Evolutionary conservation across 2,797 vertebrate species (phyloP), one percentile per base, ranked within the genome.

Genomic region (Rhabdomys pumilio): DNA sequence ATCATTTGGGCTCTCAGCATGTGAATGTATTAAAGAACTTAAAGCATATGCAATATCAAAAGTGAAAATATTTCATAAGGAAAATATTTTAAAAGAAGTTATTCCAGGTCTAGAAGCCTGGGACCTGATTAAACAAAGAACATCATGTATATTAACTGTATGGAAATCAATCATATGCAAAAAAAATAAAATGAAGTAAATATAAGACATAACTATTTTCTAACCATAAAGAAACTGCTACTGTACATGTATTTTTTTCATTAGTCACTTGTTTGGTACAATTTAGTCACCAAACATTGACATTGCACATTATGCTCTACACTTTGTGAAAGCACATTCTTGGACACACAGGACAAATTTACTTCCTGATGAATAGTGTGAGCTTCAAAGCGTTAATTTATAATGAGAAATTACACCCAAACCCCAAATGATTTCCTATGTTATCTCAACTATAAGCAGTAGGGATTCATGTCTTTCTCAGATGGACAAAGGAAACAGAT

Each of bases 81-180:
- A 96, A 89, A 77, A 6, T 41, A 26, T 17, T 81, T 59, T 59
- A 65, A 38, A 87, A 79, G 0, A 93, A 95, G n/a, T 80, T 63
- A 47, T 76, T n/a, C 50, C n/a, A 61, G 6, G 31, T 61, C 24
- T 90, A 24, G 41, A 38, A 69, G 67, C 14, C 61, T 57, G 41
- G 0, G 41, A 75, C 7, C 22, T 79, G 17, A 7, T 76, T 81
- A 84, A 84, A 50, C 50, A 50, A 10, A 50, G 50, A 50, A 50
- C 9, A 50, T 50, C 7, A 50, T 50, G 47, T 50, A 50, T 50
- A 50, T 50, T 50, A 50, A 50, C 47, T 50, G 47, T 50, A 7
- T 50, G 47, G 47, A 50, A 50, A 50, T 50, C 47, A 50, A 50
- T 50, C 47, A 50, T 50, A 50, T 50, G 47, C 47, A 50, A 50